phyloP scores from a whole-genome alignment of 2,113 vertebrate species.

The Burhinus oedicnemus region DNA sequence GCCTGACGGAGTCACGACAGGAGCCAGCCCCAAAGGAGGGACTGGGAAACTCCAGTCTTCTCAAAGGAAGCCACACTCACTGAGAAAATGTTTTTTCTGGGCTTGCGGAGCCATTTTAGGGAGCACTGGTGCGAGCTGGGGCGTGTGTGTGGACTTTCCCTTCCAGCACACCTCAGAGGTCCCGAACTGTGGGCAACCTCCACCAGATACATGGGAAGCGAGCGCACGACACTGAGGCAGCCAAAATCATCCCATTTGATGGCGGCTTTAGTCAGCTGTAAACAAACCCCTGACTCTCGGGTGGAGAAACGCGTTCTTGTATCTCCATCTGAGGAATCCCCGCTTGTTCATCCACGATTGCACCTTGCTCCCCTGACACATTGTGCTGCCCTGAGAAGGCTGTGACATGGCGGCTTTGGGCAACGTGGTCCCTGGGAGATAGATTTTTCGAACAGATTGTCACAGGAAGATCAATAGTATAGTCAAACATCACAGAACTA shows the following conservation, averaged over 20 bases:
- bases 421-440: fast-evolving
- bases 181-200: fast-evolving
- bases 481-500: neutral
- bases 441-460: neutral
- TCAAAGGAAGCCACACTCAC: fast-evolving
- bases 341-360: fast-evolving
- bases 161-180: too few species aligned
- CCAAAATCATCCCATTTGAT: fast-evolving
- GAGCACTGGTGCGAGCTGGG: neutral
- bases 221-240: fast-evolving
- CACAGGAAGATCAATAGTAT: neutral
- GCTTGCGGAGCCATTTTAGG: neutral
- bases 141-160: fast-evolving
- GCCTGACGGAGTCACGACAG: fast-evolving
- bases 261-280: neutral
- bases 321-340: neutral
- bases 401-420: neutral
- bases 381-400: neutral
- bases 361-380: fast-evolving
- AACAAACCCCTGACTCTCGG: neutral
- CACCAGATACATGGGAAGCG: fast-evolving
- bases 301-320: fast-evolving
- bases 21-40: neutral
- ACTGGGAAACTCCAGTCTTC: fast-evolving
- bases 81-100: neutral